Evolutionary conservation across 2,113 vertebrate species (phyloP), one percentile per base, ranked within the genome.

Genomic region (Ibidorhyncha struthersii): DNA sequence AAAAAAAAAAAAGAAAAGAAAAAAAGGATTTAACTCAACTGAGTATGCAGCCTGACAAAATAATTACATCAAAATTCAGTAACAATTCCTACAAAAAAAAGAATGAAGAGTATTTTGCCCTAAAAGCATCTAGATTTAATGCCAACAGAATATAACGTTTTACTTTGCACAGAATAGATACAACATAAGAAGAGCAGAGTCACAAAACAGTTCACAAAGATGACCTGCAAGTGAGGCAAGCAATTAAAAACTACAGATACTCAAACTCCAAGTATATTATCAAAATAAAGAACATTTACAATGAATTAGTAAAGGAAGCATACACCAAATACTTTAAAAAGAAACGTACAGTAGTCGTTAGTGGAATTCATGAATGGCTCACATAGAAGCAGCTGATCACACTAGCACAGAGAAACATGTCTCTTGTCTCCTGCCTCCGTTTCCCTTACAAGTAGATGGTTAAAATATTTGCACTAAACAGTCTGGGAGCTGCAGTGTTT

Each of bases 391-490:
- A 93, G 36, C 82, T 76, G 49, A 76, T 34, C 59, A 58, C 38
- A 79, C 32, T 7, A 71, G 43, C 55, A 62, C 41, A 20, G 49
- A 86, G 45, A 49, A 84, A 89, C 91, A 23, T 25, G 19, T 38
- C 3, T 36, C 41, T 59, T 47, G 14, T 12, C 73, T 90, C 69
- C 74, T 36, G 30, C 22, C 56, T 88, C 59, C 12, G 17, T 59
- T 45, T 65, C 49, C 21, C 71, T 82, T 40, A 23, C 32, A 36
- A 89, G 41, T 12, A 71, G 14, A 52, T 15, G 21, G 79, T 78
- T 89, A 83, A 91, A 96, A 79, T 63, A 94, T 73, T 77, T 73
- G 63, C 83, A 72, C 40, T 82, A 7, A 50, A 40, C 30, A 73
- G 47, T 2, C 43, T 53, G 76, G 11, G 56, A 82, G 65, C 49